Base-by-base conservation (phyloP, 2,113 vertebrate species). In the Eurypyga helias region DNA sequence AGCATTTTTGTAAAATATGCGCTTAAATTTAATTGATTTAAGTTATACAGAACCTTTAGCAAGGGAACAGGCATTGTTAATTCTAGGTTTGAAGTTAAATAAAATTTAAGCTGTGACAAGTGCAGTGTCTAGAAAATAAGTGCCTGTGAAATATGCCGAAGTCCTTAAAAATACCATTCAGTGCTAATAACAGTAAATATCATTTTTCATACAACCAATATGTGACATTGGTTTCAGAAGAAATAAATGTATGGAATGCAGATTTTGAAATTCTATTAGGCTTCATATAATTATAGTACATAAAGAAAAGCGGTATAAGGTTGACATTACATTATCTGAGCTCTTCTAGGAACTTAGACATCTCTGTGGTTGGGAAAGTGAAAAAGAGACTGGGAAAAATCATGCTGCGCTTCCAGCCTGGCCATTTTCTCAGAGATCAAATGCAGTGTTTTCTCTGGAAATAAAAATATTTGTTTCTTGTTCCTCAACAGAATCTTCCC, bases 171-270 rank as follows among this genome's bases (percentile, higher is more conserved):
- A 97, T 96, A 96, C 93, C 88, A 96, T 87, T 96, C 91, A 90
- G 80, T 96, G 87, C 89, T 95, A 95, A 91, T 96, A 97, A 97
- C 94, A 86, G 90, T 92, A 96, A 96, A 96, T 95, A 97, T 91
- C 45, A 94, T 96, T 95, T 95, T 96, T 91, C 95, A 90, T 89
- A 90, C 61, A 96, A 95, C 92, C 83, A 90, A 78, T 96, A 91
- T 73, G 70, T 94, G 91, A 95, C 81, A 95, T 89, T 80, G 82
- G 84, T 90, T 97, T 93, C 93, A 85, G 93, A 94, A 94, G 96
- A 97, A 97, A 97, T 97, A 96, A 97, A 95, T 96, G 96, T 96
- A 97, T 96, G 87, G 95, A 96, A 96, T 94, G 94, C 91, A 94
- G 93, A 97, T 96, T 97, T 95, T 96, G 91, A 94, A 97, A 97